These are phyloP conservation scores for Pangasianodon hypophthalmus DNA, from an alignment of 2,113 vertebrate genomes.

Conservation along the genomic window DNA sequence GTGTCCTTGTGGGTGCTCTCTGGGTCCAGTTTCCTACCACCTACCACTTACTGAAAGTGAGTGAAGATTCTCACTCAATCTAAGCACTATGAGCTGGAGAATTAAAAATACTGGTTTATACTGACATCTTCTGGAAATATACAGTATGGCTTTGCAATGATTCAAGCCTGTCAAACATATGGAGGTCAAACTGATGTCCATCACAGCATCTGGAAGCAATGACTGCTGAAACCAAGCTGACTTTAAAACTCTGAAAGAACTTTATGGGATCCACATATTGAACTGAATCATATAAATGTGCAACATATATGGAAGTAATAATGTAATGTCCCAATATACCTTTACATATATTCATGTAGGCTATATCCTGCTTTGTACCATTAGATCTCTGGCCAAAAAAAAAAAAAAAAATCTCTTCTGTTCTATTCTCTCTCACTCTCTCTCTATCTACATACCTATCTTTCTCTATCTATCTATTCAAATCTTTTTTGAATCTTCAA, in stretches of 20 bases:
- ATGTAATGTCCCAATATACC: background rate
- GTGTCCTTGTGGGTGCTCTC: background rate
- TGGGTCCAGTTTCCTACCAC: background rate
- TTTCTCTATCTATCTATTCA: no score
- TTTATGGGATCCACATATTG: background rate
- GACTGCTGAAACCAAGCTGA: background rate
- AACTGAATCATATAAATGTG: background rate
- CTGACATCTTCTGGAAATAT: constrained; percentile 43
- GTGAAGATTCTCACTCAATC: background rate
- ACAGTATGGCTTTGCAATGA: background rate
- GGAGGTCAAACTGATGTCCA: background rate
- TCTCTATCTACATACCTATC: no score
- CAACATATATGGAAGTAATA: background rate
- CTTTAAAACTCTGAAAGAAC: background rate
- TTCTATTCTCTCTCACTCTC: background rate
- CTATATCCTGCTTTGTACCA: background rate
- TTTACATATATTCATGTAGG: background rate
- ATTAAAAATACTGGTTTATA: background rate
- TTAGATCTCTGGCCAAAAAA: background rate
- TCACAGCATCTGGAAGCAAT: background rate
- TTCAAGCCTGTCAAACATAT: background rate
- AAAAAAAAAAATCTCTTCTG: background rate
- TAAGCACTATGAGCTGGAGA: background rate
- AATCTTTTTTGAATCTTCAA: no score
- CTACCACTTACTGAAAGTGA: background rate